Percentiles rank a stretch among this genome's conserved stretches.
phyloP scores from a whole-genome alignment of 2,888 invertebrate species.

The Craniophora ligustri region DNA sequence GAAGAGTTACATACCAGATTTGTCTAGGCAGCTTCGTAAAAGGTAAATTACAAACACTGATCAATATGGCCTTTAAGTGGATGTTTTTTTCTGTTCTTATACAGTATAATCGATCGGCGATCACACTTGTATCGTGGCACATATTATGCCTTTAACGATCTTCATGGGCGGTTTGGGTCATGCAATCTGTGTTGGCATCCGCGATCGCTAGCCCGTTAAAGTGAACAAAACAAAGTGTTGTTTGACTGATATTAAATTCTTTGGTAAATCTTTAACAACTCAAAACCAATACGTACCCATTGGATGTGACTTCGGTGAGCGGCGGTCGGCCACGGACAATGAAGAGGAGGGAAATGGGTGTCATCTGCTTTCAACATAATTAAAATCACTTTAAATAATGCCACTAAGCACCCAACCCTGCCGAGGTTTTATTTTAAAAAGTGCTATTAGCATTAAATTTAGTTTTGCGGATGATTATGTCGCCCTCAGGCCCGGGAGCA shows the following conservation, averaged over 20 bases:
- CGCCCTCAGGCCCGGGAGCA: slow-evolving; percentile 80
- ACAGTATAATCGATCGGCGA: not conserved
- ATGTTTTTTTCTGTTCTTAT: not conserved
- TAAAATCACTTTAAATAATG: slow-evolving; percentile 88
- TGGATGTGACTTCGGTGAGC: slow-evolving; percentile 61
- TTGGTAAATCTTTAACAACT: slow-evolving; percentile 12
- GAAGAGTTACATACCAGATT: no score
- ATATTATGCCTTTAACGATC: no score
- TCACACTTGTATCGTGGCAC: no score
- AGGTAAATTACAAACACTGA: no score
- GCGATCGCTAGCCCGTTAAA: not conserved
- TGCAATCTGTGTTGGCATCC: not conserved
- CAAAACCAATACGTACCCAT: slow-evolving; percentile 64
- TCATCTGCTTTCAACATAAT: slow-evolving; percentile 89
- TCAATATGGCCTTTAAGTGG: no score
- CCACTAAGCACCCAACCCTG: slow-evolving; percentile 84
- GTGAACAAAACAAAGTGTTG: not conserved
- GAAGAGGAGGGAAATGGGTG: slow-evolving; percentile 85
- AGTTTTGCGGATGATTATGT: slow-evolving; percentile 88
- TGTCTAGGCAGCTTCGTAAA: no score
- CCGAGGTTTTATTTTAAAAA: slow-evolving; percentile 85
- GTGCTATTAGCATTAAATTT: slow-evolving; percentile 88
- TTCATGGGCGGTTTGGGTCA: not conserved
- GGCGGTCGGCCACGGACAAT: slow-evolving; percentile 71
- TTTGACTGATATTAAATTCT: not conserved